Conservation (phyloP, 2,888 invertebrate species). For the Lycaena phlaeas region DNA sequence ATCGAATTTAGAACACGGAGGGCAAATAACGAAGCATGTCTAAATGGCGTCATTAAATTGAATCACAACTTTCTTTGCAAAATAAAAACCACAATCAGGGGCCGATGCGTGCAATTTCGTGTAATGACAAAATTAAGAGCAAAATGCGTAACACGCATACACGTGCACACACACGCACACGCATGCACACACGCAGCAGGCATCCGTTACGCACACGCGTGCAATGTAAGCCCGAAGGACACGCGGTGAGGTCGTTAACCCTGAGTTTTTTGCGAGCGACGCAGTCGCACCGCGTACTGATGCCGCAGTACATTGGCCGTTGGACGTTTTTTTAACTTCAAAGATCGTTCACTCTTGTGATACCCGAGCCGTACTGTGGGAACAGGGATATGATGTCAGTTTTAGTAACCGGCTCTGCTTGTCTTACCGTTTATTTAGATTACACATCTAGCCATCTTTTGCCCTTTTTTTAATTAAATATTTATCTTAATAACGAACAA, state of each 20-base stretch:
- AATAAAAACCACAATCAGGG: conserved; percentile 22
- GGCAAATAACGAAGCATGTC: conserved; percentile 21
- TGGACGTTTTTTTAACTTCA: conserved; percentile 37
- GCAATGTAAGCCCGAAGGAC: conserved; percentile 53
- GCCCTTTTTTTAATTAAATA: conserved; percentile 8
- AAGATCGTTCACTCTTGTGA: conserved; percentile 52
- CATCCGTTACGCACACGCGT: conserved; percentile 39
- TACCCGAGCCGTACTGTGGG: conserved; percentile 39
- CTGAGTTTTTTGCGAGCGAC: conserved; percentile 63
- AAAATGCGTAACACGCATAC: conserved; percentile 31
- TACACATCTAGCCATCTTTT: conserved; percentile 20
- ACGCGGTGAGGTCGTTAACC: conserved; percentile 62
- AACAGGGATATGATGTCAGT: conserved; percentile 56
- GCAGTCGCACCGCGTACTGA: conserved; percentile 54
- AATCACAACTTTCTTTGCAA: conserved; percentile 18
- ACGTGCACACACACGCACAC: conserved; percentile 26
- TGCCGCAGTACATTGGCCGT: conserved; percentile 58
- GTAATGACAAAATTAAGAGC: conserved; percentile 54
- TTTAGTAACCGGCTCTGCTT: conserved; percentile 23
- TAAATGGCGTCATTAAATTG: conserved; percentile 24
- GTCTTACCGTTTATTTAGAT: conserved; percentile 42
- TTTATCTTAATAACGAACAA: too few species aligned
- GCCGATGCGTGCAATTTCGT: conserved; percentile 33
- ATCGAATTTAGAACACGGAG: conserved; percentile 12
- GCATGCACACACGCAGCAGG: conserved; percentile 23